These are phyloP conservation scores for Alethe castanea DNA, from an alignment of 2,113 vertebrate genomes.

Conservation along the genomic window DNA sequence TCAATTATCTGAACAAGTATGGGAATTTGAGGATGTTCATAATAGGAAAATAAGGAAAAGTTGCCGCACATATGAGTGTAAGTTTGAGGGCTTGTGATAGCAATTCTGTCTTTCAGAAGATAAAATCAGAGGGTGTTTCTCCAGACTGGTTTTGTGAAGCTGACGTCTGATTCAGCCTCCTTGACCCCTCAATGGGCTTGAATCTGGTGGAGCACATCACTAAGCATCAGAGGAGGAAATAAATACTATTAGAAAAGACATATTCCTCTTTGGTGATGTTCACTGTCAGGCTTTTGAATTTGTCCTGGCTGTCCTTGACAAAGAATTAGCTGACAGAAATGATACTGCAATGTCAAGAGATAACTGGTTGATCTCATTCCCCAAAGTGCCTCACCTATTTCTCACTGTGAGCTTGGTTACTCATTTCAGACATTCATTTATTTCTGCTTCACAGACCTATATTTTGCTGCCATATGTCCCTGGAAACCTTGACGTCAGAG, in stretches of 20 bases:
- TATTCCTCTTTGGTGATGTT: neutral
- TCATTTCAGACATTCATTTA: neutral
- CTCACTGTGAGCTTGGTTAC: neutral
- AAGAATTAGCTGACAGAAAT: constrained; percentile 1
- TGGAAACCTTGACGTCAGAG: neutral
- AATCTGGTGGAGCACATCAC: neutral
- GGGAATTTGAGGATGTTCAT: neutral
- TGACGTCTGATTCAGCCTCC: neutral
- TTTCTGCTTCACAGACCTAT: neutral
- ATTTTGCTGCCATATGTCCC: neutral
- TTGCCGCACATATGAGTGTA: neutral
- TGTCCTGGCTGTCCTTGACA: neutral
- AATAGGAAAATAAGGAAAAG: neutral
- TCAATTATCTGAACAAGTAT: neutral
- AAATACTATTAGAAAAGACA: neutral
- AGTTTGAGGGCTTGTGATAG: neutral
- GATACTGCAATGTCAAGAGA: neutral
- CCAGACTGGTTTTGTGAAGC: neutral
- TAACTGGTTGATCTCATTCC: neutral
- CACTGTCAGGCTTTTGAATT: neutral
- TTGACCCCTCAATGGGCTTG: neutral
- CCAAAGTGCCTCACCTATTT: neutral
- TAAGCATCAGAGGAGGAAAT: neutral
- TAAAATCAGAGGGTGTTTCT: neutral
- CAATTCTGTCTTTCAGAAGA: neutral